Evolutionary conservation across 2,113 vertebrate genomes (phyloP).

Genomic region (Heptranchias perlo): DNA sequence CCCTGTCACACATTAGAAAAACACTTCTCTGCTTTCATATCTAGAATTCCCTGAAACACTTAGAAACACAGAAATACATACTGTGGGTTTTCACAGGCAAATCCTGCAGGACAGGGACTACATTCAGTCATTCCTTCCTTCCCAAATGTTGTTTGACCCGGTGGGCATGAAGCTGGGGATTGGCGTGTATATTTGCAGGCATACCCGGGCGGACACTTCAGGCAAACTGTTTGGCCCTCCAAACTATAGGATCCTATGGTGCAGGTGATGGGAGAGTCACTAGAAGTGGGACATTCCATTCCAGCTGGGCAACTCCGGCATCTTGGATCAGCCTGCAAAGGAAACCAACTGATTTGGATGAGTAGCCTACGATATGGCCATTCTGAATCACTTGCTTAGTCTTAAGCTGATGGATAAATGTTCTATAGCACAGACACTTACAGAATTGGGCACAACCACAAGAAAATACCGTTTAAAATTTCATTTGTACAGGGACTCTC

Average conservation of each 20-base stretch:
- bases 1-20: not conserved
- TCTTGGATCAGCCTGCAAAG: not conserved
- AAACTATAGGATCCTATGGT: not conserved
- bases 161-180: not conserved
- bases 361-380: not conserved
- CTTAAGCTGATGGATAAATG: not conserved
- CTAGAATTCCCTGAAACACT: not conserved
- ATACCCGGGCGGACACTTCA: not conserved
- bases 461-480: not conserved
- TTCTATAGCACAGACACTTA: not conserved
- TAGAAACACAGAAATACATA: not conserved
- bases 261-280: not conserved
- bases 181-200: not conserved
- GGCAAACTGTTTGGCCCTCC: not conserved
- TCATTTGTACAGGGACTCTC: not conserved
- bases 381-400: not conserved
- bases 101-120: not conserved
- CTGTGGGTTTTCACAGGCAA: conserved; percentile 25
- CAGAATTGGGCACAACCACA: not conserved
- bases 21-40: not conserved
- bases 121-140: conserved; percentile 3
- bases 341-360: not conserved
- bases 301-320: not conserved
- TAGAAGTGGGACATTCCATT: not conserved
- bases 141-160: conserved; percentile 5